phyloP scores from a whole-genome alignment of 92 coral and sea anemone genomes.

The Blastomussa wellsi region DNA sequence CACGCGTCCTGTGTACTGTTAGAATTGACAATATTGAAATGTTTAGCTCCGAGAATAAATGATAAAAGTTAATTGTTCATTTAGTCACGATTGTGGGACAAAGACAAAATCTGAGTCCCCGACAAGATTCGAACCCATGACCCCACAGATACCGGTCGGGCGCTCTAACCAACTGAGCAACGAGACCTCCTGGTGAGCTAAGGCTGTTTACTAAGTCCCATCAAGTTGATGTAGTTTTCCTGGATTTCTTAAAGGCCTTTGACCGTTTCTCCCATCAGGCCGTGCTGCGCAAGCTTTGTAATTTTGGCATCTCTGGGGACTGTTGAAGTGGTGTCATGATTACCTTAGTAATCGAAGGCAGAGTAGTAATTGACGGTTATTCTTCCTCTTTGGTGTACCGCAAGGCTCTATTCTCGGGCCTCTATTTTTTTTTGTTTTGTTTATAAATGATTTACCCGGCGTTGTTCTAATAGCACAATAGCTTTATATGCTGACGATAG shows the following conservation, averaged over 20 bases:
- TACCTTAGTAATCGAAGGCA: background rate
- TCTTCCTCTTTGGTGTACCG: no score
- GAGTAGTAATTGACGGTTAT: background rate
- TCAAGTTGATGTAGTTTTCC: conserved; percentile 1
- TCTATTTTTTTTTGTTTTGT: background rate
- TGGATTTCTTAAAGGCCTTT: background rate
- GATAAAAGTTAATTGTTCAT: no score
- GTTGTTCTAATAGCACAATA: background rate
- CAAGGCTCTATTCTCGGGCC: background rate
- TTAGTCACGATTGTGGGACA: no score
- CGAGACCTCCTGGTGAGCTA: no score
- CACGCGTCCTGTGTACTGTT: no score
- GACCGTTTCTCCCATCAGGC: background rate
- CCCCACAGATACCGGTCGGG: no score
- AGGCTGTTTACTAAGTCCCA: background rate
- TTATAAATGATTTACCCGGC: background rate
- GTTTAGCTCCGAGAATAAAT: no score
- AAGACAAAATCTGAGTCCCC: no score
- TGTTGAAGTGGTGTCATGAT: background rate
- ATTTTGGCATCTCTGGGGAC: background rate
- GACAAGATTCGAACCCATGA: no score
- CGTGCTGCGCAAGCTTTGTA: background rate
- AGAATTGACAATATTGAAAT: no score
- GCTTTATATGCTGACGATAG: background rate
- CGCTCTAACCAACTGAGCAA: no score